A percentile compares a stretch with the other conserved stretches of the same genome.
These are phyloP conservation scores for Cyrtorhinus lividipennis DNA, from an alignment of 1,140 invertebrate species.

Conservation along the genomic window DNA sequence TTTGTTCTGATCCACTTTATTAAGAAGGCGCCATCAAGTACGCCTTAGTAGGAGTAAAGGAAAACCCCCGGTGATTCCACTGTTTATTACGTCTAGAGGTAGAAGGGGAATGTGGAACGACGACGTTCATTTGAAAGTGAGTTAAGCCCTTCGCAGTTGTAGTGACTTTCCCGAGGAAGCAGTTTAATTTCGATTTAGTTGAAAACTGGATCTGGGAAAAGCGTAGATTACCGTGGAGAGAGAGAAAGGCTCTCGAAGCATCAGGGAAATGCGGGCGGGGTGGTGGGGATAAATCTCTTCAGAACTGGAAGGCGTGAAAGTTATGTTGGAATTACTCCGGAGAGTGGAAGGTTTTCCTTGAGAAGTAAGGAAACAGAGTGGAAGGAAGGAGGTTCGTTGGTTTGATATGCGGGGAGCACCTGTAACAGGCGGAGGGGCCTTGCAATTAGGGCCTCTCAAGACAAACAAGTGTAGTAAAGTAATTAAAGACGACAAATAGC, in stretches of 20 bases:
- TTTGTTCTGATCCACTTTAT: conserved; percentile 1
- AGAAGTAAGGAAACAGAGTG: background rate
- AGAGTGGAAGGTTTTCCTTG: background rate
- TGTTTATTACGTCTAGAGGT: background rate
- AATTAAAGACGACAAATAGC: conserved; percentile 7
- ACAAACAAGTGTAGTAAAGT: conserved; percentile 8
- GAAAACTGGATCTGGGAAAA: background rate
- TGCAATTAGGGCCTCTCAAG: conserved; percentile 3
- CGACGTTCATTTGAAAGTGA: background rate
- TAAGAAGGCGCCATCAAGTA: background rate
- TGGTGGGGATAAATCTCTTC: background rate
- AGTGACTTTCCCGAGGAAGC: background rate
- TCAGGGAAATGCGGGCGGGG: background rate
- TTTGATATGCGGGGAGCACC: conserved; percentile 9
- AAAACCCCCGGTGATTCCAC: background rate
- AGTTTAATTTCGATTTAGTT: background rate
- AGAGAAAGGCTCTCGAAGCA: no score
- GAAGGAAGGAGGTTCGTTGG: no score
- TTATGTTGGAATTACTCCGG: background rate
- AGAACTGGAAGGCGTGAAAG: background rate
- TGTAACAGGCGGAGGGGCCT: background rate
- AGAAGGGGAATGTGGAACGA: background rate
- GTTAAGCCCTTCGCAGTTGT: background rate
- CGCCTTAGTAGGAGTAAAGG: background rate
- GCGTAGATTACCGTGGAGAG: background rate